Conservation (phyloP, 2,113 vertebrate species). For the Hyperoodon ampullatus region DNA sequence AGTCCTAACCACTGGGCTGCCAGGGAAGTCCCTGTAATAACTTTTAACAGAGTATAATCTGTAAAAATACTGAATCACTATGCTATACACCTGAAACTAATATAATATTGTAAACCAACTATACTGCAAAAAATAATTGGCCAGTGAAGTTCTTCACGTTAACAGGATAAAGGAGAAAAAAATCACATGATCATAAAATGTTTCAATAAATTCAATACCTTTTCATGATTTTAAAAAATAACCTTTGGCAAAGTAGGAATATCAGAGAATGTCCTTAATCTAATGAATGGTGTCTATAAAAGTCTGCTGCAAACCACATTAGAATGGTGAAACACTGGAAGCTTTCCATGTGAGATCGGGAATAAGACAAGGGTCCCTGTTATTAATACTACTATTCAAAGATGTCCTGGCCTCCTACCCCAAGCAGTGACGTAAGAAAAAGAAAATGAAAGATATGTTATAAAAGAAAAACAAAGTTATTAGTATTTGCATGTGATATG, state of each 20-base stretch:
- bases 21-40: too few relatives aligned
- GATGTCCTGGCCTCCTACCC: neutral
- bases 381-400: neutral
- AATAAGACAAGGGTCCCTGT: neutral
- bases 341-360: neutral
- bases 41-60: neutral
- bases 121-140: neutral
- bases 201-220: neutral
- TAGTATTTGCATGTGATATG: neutral
- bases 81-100: neutral
- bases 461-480: neutral
- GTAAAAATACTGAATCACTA: neutral
- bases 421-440: neutral
- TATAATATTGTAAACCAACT: neutral
- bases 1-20: too few relatives aligned
- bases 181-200: neutral
- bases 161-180: neutral
- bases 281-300: neutral
- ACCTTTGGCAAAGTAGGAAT: neutral
- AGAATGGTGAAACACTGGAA: neutral
- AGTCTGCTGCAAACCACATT: neutral
- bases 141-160: neutral
- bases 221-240: neutral
- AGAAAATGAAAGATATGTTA: neutral
- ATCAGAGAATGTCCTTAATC: neutral